Conservation (phyloP, 2,888 invertebrate genomes). For the Heteromyza rotundicornis region DNA sequence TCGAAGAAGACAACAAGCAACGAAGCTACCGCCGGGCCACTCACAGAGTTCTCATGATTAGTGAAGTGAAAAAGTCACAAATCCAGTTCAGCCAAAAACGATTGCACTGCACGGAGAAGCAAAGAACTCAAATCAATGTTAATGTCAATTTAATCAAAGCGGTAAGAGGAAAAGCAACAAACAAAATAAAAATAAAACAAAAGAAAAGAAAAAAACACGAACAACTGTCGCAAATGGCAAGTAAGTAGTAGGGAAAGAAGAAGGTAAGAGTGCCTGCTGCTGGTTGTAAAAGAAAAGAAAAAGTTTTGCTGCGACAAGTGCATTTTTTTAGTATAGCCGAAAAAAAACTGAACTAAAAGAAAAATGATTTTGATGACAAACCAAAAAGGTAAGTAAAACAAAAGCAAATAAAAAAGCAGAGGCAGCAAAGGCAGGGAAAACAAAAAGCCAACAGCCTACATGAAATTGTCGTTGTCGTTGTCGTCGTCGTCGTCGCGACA, state of each 20-base stretch:
- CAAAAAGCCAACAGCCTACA: conserved; percentile 23
- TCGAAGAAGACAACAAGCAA: background rate
- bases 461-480: too few species aligned
- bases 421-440: conserved; percentile 13
- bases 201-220: background rate
- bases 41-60: too few species aligned
- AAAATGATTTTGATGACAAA: conserved; percentile 21
- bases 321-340: background rate
- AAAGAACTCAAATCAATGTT: conserved; percentile 3
- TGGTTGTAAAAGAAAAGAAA: background rate
- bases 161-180: background rate
- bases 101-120: background rate
- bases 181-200: background rate
- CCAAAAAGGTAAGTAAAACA: conserved; percentile 17
- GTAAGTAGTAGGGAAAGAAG: background rate
- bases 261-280: background rate
- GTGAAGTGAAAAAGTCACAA: background rate
- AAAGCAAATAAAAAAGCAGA: background rate
- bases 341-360: background rate
- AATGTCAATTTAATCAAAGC: conserved; percentile 1
- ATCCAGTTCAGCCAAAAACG: background rate
- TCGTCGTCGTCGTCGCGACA: background rate
- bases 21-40: too few species aligned
- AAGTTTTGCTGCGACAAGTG: background rate
- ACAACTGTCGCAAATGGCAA: background rate